Base-by-base conservation (phyloP, 2,113 vertebrate species). In the Bujurquina vittata region DNA sequence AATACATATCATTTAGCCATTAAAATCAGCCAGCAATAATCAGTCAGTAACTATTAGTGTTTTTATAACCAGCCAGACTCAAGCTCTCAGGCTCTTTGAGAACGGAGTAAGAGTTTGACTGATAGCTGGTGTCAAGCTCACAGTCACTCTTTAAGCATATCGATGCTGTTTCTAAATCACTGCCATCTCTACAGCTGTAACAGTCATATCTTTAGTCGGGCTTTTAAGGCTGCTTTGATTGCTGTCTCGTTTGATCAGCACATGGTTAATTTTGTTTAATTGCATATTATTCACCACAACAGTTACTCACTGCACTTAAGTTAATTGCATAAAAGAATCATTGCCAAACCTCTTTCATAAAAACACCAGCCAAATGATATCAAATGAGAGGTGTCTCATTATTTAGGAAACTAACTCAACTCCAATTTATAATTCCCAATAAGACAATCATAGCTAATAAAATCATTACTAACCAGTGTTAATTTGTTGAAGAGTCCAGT, bases 11-110 rank as follows among this genome's bases (percentile, higher is more conserved):
- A 75, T 81, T 62, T 18, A 4, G 10, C 7, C 2, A 5, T 4
- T 26, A 69, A 69, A 26, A 49, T n/a, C 18, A 55, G 10, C 75
- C 56, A 80, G 72, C 80, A 81, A 77, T 79, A 79, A 83, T 35
- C 67, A 65, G 58, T 18, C 79, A 73, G 40, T 79, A 79, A 77
- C 7, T 56, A 5, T 31, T 73, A 60, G 35, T n/a, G 31, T 23
- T 65, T 72, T 33, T 12, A 14, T 10, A 67, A 18, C 46, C 31
- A 81, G 56, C 55, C 61, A 54, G 67, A 33, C 26, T 72, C 1
- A 5, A 17, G 15, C 31, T 67, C 2, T 67, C 2, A 11, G 52
- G 52, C 22, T 62, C 17, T 49, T 79, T 85, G 18, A 75, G 37
- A 84, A 14, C 35, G 62, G 33, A 49, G 18, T 15, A n/a, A 11